phyloP scores from a whole-genome alignment of 2,888 invertebrate species.

The Leptarthrus brevirostris region DNA sequence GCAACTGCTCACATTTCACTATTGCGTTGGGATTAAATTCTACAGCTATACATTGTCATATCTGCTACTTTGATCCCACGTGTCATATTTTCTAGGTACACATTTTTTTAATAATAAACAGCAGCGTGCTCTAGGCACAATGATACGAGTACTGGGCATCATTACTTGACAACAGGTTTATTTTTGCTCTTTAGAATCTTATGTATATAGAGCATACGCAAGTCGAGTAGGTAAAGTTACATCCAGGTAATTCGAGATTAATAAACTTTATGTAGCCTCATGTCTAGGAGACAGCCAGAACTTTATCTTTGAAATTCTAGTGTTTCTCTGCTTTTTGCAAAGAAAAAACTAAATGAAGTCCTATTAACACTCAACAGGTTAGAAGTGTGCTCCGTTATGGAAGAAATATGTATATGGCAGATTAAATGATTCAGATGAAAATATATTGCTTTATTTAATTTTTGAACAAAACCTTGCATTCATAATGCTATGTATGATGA shows the following conservation, averaged over 20 bases:
- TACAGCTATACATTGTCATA: conserved; percentile 17
- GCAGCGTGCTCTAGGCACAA: background rate
- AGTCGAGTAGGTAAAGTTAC: conserved; percentile 16
- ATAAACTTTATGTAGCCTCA: conserved; percentile 16
- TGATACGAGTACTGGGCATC: conserved; percentile 31
- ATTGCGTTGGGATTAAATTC: conserved; percentile 11
- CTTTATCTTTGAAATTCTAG: background rate
- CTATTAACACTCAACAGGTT: too few relatives aligned
- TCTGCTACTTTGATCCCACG: background rate
- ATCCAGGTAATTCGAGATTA: conserved; percentile 17
- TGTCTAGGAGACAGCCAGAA: background rate
- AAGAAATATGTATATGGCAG: too few relatives aligned
- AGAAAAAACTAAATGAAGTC: background rate
- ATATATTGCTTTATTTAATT: too few relatives aligned
- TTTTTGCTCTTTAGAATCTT: conserved; percentile 36
- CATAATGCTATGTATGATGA: too few relatives aligned
- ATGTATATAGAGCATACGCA: conserved; percentile 28
- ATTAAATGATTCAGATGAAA: too few relatives aligned
- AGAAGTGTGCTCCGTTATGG: too few relatives aligned
- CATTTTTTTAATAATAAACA: conserved; percentile 22
- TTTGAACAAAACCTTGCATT: too few relatives aligned
- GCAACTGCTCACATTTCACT: background rate
- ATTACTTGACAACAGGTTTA: conserved; percentile 25
- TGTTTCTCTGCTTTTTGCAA: conserved; percentile 4
- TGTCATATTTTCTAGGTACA: conserved; percentile 17